These are phyloP conservation scores for Periophthalmodon schlosseri DNA, from an alignment of 2,113 vertebrate species.

Conservation along the genomic window DNA sequence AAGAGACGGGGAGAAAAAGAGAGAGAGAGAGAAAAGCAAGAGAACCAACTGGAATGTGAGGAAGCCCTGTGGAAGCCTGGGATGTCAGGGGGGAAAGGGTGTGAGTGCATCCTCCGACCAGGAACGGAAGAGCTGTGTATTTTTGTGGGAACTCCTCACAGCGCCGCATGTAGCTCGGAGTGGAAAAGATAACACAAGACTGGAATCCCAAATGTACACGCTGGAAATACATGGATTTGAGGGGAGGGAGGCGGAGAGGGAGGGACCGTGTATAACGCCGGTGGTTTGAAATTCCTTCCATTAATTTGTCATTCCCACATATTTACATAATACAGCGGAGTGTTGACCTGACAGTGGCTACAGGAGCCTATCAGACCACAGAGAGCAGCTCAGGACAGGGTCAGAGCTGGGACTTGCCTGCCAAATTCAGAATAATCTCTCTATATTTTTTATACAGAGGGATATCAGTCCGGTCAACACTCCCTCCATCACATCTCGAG, in stretches of 20 bases:
- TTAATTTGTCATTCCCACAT: slow-evolving; percentile 6
- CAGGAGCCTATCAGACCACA: background rate
- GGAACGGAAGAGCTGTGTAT: slow-evolving; percentile 71
- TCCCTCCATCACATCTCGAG: too few relatives aligned
- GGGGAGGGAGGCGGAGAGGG: background rate
- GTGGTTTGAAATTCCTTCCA: slow-evolving; percentile 9
- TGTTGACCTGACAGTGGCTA: background rate
- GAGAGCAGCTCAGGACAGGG: background rate
- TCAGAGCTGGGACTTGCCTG: too few relatives aligned
- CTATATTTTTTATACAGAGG: too few relatives aligned
- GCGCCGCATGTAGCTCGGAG: slow-evolving; percentile 51
- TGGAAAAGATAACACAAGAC: slow-evolving; percentile 73
- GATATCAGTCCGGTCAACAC: too few relatives aligned
- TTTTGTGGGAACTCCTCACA: slow-evolving; percentile 72
- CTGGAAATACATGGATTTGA: slow-evolving; percentile 44
- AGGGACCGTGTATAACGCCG: background rate
- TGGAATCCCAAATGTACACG: slow-evolving; percentile 55
- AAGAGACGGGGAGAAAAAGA: too few relatives aligned
- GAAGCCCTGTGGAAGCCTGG: slow-evolving; percentile 75
- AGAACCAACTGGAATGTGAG: slow-evolving; percentile 58
- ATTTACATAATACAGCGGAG: background rate
- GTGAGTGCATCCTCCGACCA: slow-evolving; percentile 40
- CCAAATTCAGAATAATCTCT: too few relatives aligned
- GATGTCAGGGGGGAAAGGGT: slow-evolving; percentile 65
- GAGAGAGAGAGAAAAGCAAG: too few relatives aligned